Conservation (phyloP, 2,113 vertebrate genomes). For the Spilogale gracilis region DNA sequence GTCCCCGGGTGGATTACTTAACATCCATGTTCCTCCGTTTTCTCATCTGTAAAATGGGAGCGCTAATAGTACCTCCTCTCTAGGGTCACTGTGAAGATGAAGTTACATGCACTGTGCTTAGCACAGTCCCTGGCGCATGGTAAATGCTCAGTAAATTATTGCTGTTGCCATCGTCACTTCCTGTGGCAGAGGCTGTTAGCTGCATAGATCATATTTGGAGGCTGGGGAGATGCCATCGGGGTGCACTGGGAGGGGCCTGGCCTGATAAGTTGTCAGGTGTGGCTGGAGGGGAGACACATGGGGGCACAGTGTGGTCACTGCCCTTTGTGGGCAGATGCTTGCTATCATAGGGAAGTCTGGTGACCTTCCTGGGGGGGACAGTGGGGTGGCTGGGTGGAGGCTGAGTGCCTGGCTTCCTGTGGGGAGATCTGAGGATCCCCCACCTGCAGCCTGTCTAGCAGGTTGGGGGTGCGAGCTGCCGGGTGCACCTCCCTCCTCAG, state of each 20-base stretch:
- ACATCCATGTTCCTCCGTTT: neutral
- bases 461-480: neutral
- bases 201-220: too few species aligned
- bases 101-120: fast-evolving
- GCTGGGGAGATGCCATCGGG: neutral
- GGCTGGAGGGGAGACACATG: fast-evolving
- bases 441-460: neutral
- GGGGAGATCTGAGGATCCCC: neutral
- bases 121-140: too few species aligned
- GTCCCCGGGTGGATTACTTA: neutral
- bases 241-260: neutral
- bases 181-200: neutral
- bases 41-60: neutral
- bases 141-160: neutral
- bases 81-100: neutral
- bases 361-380: neutral
- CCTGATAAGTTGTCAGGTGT: too few species aligned
- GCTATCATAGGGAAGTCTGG: neutral
- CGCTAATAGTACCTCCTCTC: neutral
- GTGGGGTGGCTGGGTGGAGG: neutral
- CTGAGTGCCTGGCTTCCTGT: neutral
- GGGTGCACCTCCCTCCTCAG: neutral
- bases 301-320: fast-evolving
- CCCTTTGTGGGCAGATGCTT: neutral
- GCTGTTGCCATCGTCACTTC: fast-evolving